Evolutionary conservation across 2,797 vertebrate species (phyloP), one percentile per base, ranked within the genome.

Genomic region (Pangasius mekongensis): DNA sequence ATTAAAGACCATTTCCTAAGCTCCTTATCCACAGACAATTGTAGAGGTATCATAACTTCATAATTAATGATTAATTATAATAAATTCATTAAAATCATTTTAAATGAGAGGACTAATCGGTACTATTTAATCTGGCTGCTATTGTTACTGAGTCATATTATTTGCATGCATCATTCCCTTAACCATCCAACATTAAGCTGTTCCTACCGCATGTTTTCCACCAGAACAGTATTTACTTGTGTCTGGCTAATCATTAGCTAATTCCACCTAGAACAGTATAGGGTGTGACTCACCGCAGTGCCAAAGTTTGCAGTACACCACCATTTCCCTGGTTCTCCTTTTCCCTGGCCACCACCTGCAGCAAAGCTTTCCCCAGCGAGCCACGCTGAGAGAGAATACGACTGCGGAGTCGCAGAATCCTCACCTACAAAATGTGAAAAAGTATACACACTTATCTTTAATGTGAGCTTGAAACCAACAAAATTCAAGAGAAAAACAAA

Each of bases 371-470:
- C 0, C 84, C 0, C 60, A 95, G 43, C 3, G 87, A 92, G 2
- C 71, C 89, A 22, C 97, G 95, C 78, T 95, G 95, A 0, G 94
- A 95, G 88, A 97, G 94, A 92, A 99, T 97, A 78, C 90, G 58
- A 71, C 94, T 93, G 90, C 95, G 97, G 52, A 98, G 96, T 90
- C 94, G 96, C n/a, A 9, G 20, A n/a, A 95, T 90, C 88, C 97
- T 96, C 86, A 96, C 95, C 98, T 98, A 92, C 47, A 0, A 43
- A 67, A 78, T 18, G 1, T 49, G 5, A 20, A 83, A 52, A 49
- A 43, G 2, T 36, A 24, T 84, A 33, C 30, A 22, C 9, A 1
- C 7, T 20, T 7, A 33, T 52, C 3, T 16, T 33, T 8, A 24
- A 47, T 14, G 10, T 84, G 43, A 52, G 43, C 16, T 52, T 33